Evolutionary conservation across 1,140 invertebrate genomes (phyloP), one percentile per base, ranked within the genome.

Genomic region (Drosophila funebris): DNA sequence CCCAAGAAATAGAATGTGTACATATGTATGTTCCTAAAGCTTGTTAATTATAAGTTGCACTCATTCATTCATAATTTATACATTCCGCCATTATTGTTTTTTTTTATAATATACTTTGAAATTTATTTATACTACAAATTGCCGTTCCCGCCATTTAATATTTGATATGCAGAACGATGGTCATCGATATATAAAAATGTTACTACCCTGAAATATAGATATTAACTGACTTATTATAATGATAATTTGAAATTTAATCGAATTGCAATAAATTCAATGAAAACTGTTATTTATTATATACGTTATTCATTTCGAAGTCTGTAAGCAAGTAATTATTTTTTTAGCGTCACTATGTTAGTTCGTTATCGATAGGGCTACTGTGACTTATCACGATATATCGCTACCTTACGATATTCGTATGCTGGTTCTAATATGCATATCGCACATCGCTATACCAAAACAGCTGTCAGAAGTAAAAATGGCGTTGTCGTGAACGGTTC

Each of bases 401-500:
- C 8, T 33, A 36, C 0, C 14, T 11, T 0, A 18, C 33, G 22
- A 20, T 24, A 41, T 24, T 37, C 1, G 8, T 16, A 2, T 13
- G 3, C 41, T 50, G 43, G 52, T 41, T 36, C 16, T 4, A 24
- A 14, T 6, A 5, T 31, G 4, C 13, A 31, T 22, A 64, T 64
- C 9, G 60, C 39, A 48, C 68, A 57, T 36, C 68, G 3, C 50
- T 71, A 64, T 4, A 11, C 4, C 16, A 18, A 57, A 72, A 72
- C 69, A 72, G 69, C 69, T 72, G 69, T 72, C 69, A 73, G 54
- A 73, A 62, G 71, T 72, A 69, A 73, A 73, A 73, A 73, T 73
- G 71, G 66, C 71, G 71, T 74, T 70, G 72, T 70, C 72, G 50
- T 63, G 52, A 74, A 63, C 52, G 67, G 72, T 43, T 36, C 56